phyloP scores from a whole-genome alignment of 2,113 vertebrate species.

The Elaphurus davidianus region DNA sequence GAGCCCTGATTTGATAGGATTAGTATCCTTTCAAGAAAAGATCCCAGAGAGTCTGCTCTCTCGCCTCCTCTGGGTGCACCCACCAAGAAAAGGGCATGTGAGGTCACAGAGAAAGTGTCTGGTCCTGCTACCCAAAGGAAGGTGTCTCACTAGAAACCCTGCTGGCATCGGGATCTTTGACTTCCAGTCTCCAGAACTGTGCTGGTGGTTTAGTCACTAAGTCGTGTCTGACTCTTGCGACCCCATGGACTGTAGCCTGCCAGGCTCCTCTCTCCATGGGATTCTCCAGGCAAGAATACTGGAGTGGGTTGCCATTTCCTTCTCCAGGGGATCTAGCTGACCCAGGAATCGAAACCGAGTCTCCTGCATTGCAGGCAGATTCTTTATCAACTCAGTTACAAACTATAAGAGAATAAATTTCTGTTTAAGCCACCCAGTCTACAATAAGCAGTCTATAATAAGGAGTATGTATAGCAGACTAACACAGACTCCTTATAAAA shows the following conservation, averaged over 20 bases:
- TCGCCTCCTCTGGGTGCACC: rapidly evolving
- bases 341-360: background rate
- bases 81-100: background rate
- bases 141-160: background rate
- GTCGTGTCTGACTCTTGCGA: background rate
- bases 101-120: background rate
- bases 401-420: background rate
- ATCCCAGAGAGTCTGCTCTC: background rate
- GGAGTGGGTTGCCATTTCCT: background rate
- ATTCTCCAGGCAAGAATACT: background rate
- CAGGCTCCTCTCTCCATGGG: background rate
- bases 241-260: rapidly evolving
- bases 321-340: too few species aligned
- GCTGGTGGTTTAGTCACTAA: background rate
- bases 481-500: background rate
- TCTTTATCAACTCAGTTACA: background rate
- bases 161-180: background rate
- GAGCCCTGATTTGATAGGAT: background rate
- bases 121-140: background rate
- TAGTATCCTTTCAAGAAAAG: background rate
- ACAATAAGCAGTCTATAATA: background rate
- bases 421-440: background rate
- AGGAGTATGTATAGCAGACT: background rate
- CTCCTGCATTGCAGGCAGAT: background rate
- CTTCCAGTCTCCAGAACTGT: background rate